Evolutionary conservation across 2,888 invertebrate species (phyloP).

Genomic region (Serrognathus titanus): DNA sequence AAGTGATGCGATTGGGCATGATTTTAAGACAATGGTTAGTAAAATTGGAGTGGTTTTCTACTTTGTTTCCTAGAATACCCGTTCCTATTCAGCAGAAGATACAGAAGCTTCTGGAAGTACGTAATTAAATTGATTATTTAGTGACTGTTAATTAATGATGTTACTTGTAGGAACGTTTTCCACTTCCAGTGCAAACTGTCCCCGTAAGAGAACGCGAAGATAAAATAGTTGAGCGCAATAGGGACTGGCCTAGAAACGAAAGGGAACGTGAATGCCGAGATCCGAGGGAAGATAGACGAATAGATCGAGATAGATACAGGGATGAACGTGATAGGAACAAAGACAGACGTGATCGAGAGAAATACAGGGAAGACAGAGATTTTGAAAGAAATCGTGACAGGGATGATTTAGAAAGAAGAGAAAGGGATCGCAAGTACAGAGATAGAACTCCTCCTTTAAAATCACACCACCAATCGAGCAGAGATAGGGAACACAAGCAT

Average conservation of each 20-base stretch:
- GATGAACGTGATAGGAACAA: slow-evolving; percentile 38
- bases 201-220: slow-evolving; percentile 10
- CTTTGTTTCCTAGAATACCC: slow-evolving; percentile 96
- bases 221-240: not conserved
- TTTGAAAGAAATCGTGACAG: slow-evolving; percentile 38
- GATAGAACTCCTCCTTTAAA: slow-evolving; percentile 18
- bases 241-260: slow-evolving; percentile 28
- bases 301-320: slow-evolving; percentile 26
- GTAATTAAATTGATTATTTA: slow-evolving; percentile 15
- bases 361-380: slow-evolving; percentile 19
- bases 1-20: slow-evolving; percentile 87
- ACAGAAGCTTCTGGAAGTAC: slow-evolving; percentile 66
- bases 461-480: slow-evolving; percentile 22
- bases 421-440: slow-evolving; percentile 17
- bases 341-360: slow-evolving; percentile 29
- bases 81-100: slow-evolving; percentile 95
- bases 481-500: slow-evolving; percentile 31
- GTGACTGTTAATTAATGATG: not conserved
- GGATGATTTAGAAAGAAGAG: slow-evolving; percentile 24
- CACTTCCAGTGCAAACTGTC: slow-evolving; percentile 35
- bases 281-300: slow-evolving; percentile 26
- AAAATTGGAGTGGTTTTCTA: slow-evolving; percentile 98
- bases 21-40: slow-evolving; percentile 89
- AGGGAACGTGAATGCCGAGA: slow-evolving; percentile 38
- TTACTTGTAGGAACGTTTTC: slow-evolving; percentile 39